These are phyloP conservation scores for Drosophila pegasa DNA, from an alignment of 2,888 invertebrate species.

Conservation along the genomic window DNA sequence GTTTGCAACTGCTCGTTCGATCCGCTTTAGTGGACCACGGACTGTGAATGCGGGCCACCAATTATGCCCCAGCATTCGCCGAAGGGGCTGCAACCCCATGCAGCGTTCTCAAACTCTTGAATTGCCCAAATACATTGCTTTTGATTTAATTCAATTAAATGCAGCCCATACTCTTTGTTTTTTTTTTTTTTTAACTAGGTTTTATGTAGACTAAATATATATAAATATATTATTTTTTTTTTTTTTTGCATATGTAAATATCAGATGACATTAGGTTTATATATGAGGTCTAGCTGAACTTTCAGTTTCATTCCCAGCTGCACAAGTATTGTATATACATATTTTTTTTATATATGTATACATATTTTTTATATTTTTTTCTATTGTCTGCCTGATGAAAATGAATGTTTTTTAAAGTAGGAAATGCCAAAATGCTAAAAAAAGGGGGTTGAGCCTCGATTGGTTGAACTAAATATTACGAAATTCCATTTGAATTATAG, in stretches of 20 bases:
- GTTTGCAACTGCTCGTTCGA: constrained; percentile 44
- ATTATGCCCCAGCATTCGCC: constrained; percentile 31
- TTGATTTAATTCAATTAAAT: constrained; percentile 82
- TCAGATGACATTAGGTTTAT: constrained; percentile 4
- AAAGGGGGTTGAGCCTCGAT: constrained; percentile 36
- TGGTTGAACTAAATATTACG: constrained; percentile 33
- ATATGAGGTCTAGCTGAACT: constrained; percentile 56
- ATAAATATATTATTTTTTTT: neutral
- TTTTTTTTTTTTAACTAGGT: constrained; percentile 19
- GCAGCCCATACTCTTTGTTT: constrained; percentile 36
- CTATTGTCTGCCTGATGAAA: constrained; percentile 73
- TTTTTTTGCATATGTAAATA: constrained; percentile 1
- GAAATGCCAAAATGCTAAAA: constrained; percentile 72
- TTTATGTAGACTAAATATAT: constrained; percentile 1
- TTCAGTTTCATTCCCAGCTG: constrained; percentile 71
- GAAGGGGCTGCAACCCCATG: constrained; percentile 45
- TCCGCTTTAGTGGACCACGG: constrained; percentile 39
- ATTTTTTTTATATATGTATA: constrained; percentile 17
- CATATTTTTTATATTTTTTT: constrained; percentile 11
- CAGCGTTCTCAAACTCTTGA: constrained; percentile 31
- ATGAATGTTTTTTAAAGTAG: constrained; percentile 83
- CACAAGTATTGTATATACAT: constrained; percentile 18
- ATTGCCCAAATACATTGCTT: constrained; percentile 46
- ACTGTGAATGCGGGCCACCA: constrained; percentile 47
- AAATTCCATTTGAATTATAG: constrained; percentile 34